Base-by-base conservation (phyloP, 2,797 vertebrate genomes). In the Tachyglossus aculeatus region DNA sequence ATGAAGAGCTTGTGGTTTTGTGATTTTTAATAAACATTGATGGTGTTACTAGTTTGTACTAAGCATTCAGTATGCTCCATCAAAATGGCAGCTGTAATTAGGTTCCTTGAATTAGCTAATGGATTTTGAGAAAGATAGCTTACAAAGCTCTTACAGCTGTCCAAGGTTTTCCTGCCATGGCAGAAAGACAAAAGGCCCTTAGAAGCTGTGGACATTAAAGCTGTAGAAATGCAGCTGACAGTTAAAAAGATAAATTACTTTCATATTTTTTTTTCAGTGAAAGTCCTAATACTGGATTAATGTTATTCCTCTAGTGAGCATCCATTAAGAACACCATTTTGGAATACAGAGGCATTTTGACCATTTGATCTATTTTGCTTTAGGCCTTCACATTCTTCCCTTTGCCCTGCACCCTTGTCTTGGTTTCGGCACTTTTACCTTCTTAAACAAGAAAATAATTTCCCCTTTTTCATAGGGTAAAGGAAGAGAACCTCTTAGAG, bases 11-110 rank as follows among this genome's bases (percentile, higher is more conserved):
- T 90, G 86, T 86, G 87, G 85, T 83, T 86, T 90, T 93, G 91
- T 91, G 90, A 86, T 91, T 94, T 94, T 93, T 93, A 95, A 94
- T 96, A 97, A 98, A 98, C 95, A 97, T 97, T 95, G 94, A 95
- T 96, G 90, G 94, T 94, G 95, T 97, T 95, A 94, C 95, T 95
- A 94, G 95, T 96, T 95, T 94, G 90, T 93, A 91, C 89, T 88
- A 88, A 89, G 90, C 90, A 91, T 93, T 93, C 91, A 83, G 83
- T 93, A 86, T 86, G 88, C 93, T 96, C 94, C 94, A 96, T 98
- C 96, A 97, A 94, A 96, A 95, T 95, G 95, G 95, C 96, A 96
- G 94, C 88, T 90, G 91, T 96, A 98, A 97, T 97, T 96, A 97
- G 90, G 92, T 93, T 95, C 94, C 93, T 90, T 96, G 95, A 96